Base-by-base conservation (phyloP, 2,888 invertebrate genomes). In the Psococerastis gibbosa region DNA sequence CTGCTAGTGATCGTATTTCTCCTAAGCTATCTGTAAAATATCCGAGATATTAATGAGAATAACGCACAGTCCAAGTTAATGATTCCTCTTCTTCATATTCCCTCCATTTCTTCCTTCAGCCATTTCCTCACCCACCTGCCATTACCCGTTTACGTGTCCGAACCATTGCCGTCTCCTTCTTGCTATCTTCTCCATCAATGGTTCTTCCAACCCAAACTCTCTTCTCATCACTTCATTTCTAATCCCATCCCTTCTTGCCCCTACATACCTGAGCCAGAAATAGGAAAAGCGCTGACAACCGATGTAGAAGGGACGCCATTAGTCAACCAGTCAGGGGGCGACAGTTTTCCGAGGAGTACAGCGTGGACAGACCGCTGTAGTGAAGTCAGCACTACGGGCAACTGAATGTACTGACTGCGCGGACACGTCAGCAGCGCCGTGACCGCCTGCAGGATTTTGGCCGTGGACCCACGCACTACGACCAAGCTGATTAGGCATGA, bases 391-490 rank as follows among this genome's bases (percentile, higher is more conserved):
- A 92, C 88, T 22, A 73, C 70, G 43, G 94, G 92, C 66, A 87
- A 72, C 79, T 82, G 57, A 50, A 92, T 77, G 57, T 78, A 73
- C 65, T 88, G 88, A 43, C 77, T 68, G 51, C 78, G 68, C 0
- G 83, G 75, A 43, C 84, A 83, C 82, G 91, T 91, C 34, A 89
- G 70, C 49, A 94, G 68, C 20, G 88, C 82, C 3, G 87, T 78
- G 31, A 87, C 74, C 3, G 94, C 88, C 53, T 79, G 77, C 4
- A 95, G 68, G 53, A 88, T 75, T 56, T 88, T 80, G 47, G 89
- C 89, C 8, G 92, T 87, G 59, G 92, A 87, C 3, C 95, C 97
- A 44, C 85, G 70, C 2, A 94, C 92, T 41, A 95, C 84, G 11
- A 89, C 87, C 47, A 97, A 67, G 44, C 91, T 87, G 43, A 95